phyloP scores from a whole-genome alignment of 2,797 vertebrate species.

The Columba guinea region DNA sequence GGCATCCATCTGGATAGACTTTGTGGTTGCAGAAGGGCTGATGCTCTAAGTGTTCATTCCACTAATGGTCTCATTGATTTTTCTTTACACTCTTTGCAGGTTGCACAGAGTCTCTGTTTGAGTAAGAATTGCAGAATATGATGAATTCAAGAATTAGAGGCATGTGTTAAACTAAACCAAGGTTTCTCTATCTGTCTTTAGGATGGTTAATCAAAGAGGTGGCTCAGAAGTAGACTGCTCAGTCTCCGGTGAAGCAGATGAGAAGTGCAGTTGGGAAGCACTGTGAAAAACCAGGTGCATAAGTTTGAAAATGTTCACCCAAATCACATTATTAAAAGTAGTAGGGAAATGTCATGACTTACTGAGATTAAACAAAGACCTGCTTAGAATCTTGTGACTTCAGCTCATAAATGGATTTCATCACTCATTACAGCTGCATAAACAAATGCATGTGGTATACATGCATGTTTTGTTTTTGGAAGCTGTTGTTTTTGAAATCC shows the following conservation, averaged over 20 bases:
- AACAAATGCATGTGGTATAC: slow-evolving; percentile 68
- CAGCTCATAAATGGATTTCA: slow-evolving; percentile 71
- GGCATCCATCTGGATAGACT: slow-evolving; percentile 20
- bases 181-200: background rate
- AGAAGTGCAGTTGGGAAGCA: background rate
- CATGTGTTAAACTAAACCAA: background rate
- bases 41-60: slow-evolving; percentile 35
- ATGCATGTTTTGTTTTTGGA: slow-evolving; percentile 54
- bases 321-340: slow-evolving; percentile 49
- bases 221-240: background rate
- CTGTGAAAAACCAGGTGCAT: slow-evolving; percentile 39
- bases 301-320: slow-evolving; percentile 46
- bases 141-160: background rate
- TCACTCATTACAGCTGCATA: slow-evolving; percentile 71
- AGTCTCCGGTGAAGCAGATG: background rate
- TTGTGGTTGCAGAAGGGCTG: slow-evolving; percentile 40
- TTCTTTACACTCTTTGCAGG: slow-evolving; percentile 12
- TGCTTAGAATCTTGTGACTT: slow-evolving; percentile 69
- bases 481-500: slow-evolving; percentile 63
- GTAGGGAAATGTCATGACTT: slow-evolving; percentile 64
- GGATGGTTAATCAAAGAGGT: background rate
- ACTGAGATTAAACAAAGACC: slow-evolving; percentile 70
- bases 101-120: background rate
- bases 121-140: background rate
- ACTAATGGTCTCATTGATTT: slow-evolving; percentile 54